Conservation (phyloP, 1,140 invertebrate species). For the Drosophila subpulchrella region DNA sequence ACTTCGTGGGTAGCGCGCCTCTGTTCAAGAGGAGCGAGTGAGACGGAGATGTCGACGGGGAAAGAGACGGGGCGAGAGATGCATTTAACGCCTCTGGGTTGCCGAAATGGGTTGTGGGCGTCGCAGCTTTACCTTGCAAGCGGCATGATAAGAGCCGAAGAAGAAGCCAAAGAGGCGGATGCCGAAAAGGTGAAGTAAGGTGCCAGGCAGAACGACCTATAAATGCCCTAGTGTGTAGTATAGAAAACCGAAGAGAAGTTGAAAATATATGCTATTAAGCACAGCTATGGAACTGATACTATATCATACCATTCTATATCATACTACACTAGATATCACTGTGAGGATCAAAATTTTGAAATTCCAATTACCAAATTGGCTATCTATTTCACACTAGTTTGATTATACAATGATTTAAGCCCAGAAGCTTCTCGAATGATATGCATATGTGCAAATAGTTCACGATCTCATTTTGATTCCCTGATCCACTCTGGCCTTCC, state of each 20-base stretch:
- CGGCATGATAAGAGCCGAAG: slow-evolving; percentile 44
- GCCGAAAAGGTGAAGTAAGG: not conserved
- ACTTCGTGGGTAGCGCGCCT: slow-evolving; percentile 45
- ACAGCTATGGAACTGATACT: too few relatives aligned
- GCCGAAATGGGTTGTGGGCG: slow-evolving; percentile 55
- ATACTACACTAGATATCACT: too few relatives aligned
- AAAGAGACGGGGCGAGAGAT: slow-evolving; percentile 16
- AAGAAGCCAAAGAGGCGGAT: slow-evolving; percentile 2
- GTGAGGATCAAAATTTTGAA: too few relatives aligned
- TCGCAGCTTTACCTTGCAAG: slow-evolving; percentile 46
- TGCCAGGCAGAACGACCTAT: slow-evolving; percentile 1
- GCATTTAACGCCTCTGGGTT: slow-evolving; percentile 53
- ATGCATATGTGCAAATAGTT: not conserved
- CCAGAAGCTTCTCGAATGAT: not conserved
- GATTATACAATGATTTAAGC: not conserved
- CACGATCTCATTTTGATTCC: not conserved
- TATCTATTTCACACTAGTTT: not conserved
- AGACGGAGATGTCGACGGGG: not conserved
- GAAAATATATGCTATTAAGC: too few relatives aligned
- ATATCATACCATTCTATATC: too few relatives aligned
- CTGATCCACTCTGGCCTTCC: slow-evolving; percentile 17
- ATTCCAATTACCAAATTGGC: too few relatives aligned
- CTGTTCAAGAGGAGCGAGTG: slow-evolving; percentile 1
- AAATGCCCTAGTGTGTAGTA: slow-evolving; percentile 4
- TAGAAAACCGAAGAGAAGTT: too few relatives aligned